Conservation (phyloP, 2,888 invertebrate genomes). For the Mayetiola destructor region DNA sequence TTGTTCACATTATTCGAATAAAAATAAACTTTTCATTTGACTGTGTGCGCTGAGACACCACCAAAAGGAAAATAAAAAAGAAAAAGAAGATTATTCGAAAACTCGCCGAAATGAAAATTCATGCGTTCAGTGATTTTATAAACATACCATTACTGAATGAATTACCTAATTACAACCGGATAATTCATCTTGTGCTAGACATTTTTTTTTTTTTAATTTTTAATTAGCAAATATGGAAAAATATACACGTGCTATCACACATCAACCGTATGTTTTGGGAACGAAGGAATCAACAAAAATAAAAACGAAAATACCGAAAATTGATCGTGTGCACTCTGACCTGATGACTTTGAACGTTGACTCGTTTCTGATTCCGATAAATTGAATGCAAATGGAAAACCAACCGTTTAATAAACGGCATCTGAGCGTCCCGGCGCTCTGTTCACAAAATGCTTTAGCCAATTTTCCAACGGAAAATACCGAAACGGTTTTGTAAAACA, state of each 20-base stretch:
- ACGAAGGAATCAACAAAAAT: background rate
- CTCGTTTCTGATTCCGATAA: constrained; percentile 7
- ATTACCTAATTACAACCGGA: too few relatives aligned
- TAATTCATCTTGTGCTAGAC: too few relatives aligned
- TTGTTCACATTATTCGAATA: background rate
- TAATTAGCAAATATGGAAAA: background rate
- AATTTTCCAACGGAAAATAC: background rate
- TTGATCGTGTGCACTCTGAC: constrained; percentile 13
- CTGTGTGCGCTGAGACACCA: background rate
- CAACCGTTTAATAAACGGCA: background rate
- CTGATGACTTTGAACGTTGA: constrained; percentile 14
- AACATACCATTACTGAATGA: too few relatives aligned
- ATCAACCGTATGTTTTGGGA: too few relatives aligned
- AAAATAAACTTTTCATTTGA: background rate
- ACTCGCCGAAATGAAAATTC: too few relatives aligned
- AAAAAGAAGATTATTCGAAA: too few relatives aligned
- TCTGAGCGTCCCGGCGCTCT: background rate
- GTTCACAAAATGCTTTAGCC: too few relatives aligned
- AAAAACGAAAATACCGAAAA: background rate
- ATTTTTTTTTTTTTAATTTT: background rate
- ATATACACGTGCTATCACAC: too few relatives aligned
- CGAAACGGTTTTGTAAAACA: background rate
- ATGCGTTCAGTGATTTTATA: too few relatives aligned
- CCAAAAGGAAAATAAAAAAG: too few relatives aligned
- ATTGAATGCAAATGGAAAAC: background rate